phyloP scores from a whole-genome alignment of 2,797 vertebrate genomes.

The Phoxinus dragarum region DNA sequence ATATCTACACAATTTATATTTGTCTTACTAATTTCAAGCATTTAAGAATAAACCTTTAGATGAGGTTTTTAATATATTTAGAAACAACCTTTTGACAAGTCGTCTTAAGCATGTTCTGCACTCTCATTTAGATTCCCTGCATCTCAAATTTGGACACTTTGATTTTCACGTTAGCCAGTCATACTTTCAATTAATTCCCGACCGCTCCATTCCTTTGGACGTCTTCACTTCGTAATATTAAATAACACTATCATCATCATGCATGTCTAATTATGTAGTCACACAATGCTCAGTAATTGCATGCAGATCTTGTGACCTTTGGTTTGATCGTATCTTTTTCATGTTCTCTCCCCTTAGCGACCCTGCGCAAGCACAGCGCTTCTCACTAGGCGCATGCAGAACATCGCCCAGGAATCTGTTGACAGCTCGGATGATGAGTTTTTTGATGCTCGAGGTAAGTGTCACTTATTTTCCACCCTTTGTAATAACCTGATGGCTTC shows the following conservation, averaged over 20 bases:
- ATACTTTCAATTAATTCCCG: conserved; percentile 16
- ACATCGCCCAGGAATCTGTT: conserved; percentile 88
- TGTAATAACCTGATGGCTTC: conserved; percentile 21
- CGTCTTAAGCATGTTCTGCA: background rate
- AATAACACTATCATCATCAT: conserved; percentile 15
- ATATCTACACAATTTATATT: background rate
- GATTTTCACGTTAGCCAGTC: background rate
- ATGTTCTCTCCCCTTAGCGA: conserved; percentile 72
- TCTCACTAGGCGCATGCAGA: conserved; percentile 88
- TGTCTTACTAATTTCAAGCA: background rate
- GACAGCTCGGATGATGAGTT: conserved; percentile 99
- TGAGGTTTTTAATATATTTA: background rate
- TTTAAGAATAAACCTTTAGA: background rate
- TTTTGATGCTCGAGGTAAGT: conserved; percentile 96
- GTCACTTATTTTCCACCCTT: conserved; percentile 38
- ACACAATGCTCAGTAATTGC: conserved; percentile 44
- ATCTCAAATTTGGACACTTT: background rate
- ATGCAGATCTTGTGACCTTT: conserved; percentile 21
- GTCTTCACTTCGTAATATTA: background rate
- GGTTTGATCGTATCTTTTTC: conserved; percentile 48
- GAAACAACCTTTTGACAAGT: background rate
- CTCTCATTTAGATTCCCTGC: background rate
- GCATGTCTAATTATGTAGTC: conserved; percentile 46
- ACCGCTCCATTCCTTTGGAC: conserved; percentile 11
- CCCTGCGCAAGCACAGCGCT: conserved; percentile 78